These are phyloP conservation scores for Dasyprocta punctata DNA, from an alignment of 2,113 vertebrate species.

Conservation along the genomic window DNA sequence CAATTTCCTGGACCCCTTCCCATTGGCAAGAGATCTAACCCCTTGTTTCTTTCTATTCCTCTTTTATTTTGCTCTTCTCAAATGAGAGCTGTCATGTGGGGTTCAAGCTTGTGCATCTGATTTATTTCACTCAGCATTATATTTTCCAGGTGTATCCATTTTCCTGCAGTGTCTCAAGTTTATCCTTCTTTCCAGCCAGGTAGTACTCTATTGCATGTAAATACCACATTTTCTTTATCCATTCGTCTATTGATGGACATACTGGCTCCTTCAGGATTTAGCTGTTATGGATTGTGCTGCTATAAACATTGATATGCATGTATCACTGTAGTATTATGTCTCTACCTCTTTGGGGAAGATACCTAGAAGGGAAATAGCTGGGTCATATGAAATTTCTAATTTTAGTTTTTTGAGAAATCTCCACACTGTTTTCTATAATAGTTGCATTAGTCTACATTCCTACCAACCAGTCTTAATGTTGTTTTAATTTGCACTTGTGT, in stretches of 20 bases:
- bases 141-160: neutral
- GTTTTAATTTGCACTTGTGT: neutral
- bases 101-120: neutral
- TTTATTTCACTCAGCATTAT: neutral
- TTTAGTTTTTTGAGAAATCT: neutral
- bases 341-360: neutral
- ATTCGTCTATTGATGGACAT: neutral
- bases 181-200: neutral
- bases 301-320: neutral
- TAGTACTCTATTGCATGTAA: neutral
- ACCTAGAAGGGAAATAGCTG: neutral
- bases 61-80: neutral
- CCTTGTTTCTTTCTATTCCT: neutral
- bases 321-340: neutral
- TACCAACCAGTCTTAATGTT: neutral
- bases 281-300: neutral
- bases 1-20: neutral
- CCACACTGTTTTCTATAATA: neutral
- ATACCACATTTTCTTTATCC: neutral
- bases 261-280: neutral
- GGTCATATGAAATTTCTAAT: neutral
- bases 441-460: neutral
- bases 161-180: neutral
- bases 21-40: neutral
- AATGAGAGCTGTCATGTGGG: neutral